A percentile compares a stretch with the other conserved stretches of the same genome.
Conservation (phyloP, 2,113 vertebrate genomes). For the Ctenodactylus gundi region DNA sequence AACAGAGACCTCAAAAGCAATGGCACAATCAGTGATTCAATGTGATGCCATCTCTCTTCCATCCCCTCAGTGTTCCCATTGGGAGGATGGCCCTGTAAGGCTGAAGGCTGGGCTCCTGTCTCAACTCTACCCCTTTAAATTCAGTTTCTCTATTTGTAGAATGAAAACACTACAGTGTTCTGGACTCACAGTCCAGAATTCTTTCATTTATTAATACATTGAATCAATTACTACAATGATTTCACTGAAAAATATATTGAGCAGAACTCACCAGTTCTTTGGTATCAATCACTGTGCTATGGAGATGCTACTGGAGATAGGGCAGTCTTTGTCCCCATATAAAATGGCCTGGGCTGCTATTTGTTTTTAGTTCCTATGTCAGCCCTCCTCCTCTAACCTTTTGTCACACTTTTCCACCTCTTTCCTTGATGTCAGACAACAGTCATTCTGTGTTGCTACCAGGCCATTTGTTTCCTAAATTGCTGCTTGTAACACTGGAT, state of each 20-base stretch:
- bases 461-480: conserved; percentile 28
- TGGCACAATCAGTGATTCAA: not conserved
- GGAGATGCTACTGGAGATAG: not conserved
- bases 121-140: not conserved
- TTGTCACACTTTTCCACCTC: not conserved
- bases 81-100: not conserved
- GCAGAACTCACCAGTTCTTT: not conserved
- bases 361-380: not conserved
- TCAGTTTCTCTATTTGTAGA: not conserved
- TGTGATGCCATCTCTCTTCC: not conserved
- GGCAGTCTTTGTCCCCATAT: not conserved
- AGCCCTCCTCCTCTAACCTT: not conserved
- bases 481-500: not conserved
- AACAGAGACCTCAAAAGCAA: not conserved
- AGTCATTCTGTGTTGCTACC: not conserved
- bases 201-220: not conserved
- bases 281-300: not conserved
- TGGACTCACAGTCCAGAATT: not conserved
- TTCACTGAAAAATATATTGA: not conserved
- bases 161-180: not conserved
- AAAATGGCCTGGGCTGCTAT: not conserved
- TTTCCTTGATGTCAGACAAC: not conserved
- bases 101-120: not conserved
- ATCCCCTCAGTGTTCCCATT: not conserved
- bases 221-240: too few relatives aligned